Evolutionary conservation across 2,113 vertebrate species (phyloP).

Genomic region (Geothlypis trichas): DNA sequence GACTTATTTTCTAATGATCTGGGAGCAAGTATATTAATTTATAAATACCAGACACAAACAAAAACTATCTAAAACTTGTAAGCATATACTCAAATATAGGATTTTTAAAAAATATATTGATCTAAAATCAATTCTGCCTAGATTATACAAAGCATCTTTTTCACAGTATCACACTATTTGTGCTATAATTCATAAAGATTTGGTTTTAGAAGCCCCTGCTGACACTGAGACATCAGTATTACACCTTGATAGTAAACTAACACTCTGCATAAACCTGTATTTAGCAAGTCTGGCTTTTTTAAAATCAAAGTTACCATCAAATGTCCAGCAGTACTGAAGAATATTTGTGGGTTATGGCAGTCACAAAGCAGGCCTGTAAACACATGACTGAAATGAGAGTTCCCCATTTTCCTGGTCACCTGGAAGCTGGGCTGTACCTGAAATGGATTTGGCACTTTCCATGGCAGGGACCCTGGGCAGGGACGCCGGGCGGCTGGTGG

Average conservation of each 20-base stretch:
- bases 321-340: neutral
- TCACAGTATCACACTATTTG: neutral
- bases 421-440: slow-evolving; percentile 66
- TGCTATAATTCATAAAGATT: neutral
- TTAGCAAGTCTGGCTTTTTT: neutral
- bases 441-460: slow-evolving; percentile 87
- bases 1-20: neutral
- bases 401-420: neutral
- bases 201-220: neutral
- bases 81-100: neutral
- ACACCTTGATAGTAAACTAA: neutral
- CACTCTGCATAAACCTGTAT: neutral
- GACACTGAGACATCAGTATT: neutral
- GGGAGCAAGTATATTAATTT: neutral
- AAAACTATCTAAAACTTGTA: neutral
- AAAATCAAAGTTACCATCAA: neutral
- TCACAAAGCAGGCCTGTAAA: neutral
- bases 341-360: neutral
- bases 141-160: neutral
- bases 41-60: neutral
- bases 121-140: neutral
- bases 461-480: slow-evolving; percentile 88
- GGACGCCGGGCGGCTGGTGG: slow-evolving; percentile 81
- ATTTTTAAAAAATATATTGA: neutral
- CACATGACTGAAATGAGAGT: neutral